Conservation (phyloP, 2,797 vertebrate genomes). For the Triplophysa bombifrons region DNA sequence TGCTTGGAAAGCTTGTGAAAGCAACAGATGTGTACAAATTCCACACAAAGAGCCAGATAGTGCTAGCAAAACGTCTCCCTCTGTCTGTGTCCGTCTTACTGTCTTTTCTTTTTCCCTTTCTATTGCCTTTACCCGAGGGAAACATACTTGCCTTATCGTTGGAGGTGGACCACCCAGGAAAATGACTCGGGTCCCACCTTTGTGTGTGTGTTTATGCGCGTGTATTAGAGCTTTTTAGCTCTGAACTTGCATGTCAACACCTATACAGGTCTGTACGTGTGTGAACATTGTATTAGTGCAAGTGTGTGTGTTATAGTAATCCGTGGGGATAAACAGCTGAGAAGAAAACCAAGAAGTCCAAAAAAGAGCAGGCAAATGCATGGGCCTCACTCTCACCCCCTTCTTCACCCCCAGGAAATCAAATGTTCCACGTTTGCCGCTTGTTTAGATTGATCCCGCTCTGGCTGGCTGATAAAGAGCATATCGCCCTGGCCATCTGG, state of each 20-base stretch:
- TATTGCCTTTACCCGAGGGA: constrained; percentile 77
- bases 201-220: constrained; percentile 40
- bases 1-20: constrained; percentile 76
- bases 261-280: constrained; percentile 75
- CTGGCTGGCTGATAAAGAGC: constrained; percentile 68
- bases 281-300: constrained; percentile 49
- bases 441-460: constrained; percentile 67
- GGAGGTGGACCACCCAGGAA: constrained; percentile 81
- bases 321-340: constrained; percentile 61
- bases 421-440: constrained; percentile 62
- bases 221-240: constrained; percentile 53
- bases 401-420: constrained; percentile 56
- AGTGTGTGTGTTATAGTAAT: constrained; percentile 36
- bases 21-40: constrained; percentile 69
- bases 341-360: constrained; percentile 56
- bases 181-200: constrained; percentile 68
- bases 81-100: constrained; percentile 61
- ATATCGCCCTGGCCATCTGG: constrained; percentile 71
- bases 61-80: constrained; percentile 75
- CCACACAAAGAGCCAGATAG: constrained; percentile 72
- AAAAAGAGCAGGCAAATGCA: constrained; percentile 53
- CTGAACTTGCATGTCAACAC: constrained; percentile 73
- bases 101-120: constrained; percentile 61
- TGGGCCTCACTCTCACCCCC: constrained; percentile 37
- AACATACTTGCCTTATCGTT: constrained; percentile 79